Evolutionary conservation across 2,113 vertebrate species (phyloP), one percentile per base, ranked within the genome.

Genomic region (Leptobrachium leishanense): DNA sequence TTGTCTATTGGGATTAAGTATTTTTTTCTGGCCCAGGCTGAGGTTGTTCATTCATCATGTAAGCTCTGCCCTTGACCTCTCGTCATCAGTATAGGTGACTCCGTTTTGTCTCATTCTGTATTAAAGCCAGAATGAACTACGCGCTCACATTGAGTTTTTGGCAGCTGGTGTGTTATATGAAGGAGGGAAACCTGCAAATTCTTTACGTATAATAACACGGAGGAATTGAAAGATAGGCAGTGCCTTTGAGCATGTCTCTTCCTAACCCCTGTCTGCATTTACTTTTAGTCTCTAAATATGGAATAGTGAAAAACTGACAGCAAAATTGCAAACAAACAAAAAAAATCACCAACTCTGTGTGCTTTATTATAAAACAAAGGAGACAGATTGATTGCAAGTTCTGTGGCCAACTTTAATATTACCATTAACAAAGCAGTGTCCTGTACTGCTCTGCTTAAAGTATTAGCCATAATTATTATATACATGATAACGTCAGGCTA

Each of bases 41-140:
- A 72, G 5, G 53, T 68, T 68, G 78, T 81, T 81, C 78, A 81
- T 81, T 81, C 65, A 81, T 81, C 78, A 81, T 81, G 78, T 74
- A 72, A 74, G 78, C 41, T 81, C 70, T 81, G 65, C 42, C 54
- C 71, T 81, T 81, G 78, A 74, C 78, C 72, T 74, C 53, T 31
- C n/a, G 54, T 46, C 65, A 74, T 68, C 64, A 3, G n/a, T 10
- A 79, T 46, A 67, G 70, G 69, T 55, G 43, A 66, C 62, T 57
- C 13, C 39, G 42, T 65, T 72, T 66, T 65, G 46, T 50, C 46
- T 50, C 4, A 8, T 5, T 4, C 46, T 50, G 46, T 50, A 50
- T 50, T 31, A 31, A 31, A 31, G 20, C 46, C 4, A 50, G 46
- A 50, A 50, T 4, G 46, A 59, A 11, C 55, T 8, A 3, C 9